Percentiles rank a stretch among this genome's conserved stretches.
These are phyloP conservation scores for Natator depressus DNA, from an alignment of 2,113 vertebrate genomes.

Conservation along the genomic window DNA sequence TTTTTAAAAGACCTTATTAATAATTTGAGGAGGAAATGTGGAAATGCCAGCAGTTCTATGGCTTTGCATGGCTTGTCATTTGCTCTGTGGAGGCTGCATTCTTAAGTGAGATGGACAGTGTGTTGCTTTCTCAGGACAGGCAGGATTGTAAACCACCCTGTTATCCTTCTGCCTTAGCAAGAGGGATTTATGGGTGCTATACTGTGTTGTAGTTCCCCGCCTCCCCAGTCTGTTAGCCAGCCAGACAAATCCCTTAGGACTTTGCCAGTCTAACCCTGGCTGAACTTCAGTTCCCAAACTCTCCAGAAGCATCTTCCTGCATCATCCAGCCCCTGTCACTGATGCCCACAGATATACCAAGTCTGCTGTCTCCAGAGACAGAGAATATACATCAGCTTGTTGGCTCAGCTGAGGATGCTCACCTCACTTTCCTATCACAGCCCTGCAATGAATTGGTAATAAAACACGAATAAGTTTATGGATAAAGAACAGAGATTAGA, in stretches of 20 bases:
- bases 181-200: neutral
- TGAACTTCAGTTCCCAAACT: neutral
- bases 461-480: neutral
- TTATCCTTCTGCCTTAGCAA: neutral
- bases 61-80: rapidly evolving
- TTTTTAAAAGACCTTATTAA: neutral
- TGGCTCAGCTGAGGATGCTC: neutral
- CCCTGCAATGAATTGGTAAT: neutral
- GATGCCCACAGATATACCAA: neutral
- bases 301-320: neutral
- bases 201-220: neutral
- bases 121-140: neutral
- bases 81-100: neutral
- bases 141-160: neutral
- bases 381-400: neutral
- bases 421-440: neutral
- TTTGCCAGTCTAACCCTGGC: neutral
- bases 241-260: neutral
- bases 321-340: neutral
- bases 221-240: neutral
- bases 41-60: neutral
- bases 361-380: neutral
- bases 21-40: rapidly evolving
- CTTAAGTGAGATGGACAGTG: neutral
- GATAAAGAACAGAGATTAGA: neutral